Base-by-base conservation (phyloP, 2,888 invertebrate species). In the Pantelozetes paolii region DNA sequence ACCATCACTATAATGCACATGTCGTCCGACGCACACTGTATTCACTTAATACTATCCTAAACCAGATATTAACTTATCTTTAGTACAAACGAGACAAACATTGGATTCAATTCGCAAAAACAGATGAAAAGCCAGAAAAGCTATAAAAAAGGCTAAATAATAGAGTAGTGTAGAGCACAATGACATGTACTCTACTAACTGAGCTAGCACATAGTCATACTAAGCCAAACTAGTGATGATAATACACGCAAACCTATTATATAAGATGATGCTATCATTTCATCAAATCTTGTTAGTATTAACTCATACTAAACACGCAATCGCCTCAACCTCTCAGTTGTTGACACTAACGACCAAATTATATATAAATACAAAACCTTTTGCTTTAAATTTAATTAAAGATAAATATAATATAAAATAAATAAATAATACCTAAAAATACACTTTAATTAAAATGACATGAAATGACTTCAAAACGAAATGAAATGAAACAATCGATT, bases 1-100 rank as follows among this genome's bases (percentile, higher is more conserved):
- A 64, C 64, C 64, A 64, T 64, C 20, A 64, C 64, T 64, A 64
- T 64, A 36, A 36, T 36, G 64, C 64, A 64, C 64, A 64, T 64
- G 64, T 64, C 64, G 64, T 64, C 64, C 64, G 13, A 64, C 20
- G 20, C 15, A 15, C 32, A 62, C 64, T 64, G 30, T 64, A 18
- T n/a, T 64, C 20, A 36, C 64, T 64, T 64, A 40, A 32, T 64
- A 40, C 40, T 36, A 8, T 30, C 30, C 36, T 64, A 64, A 64
- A 64, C 64, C 40, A 36, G 64, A 64, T 64, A 64, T 64, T 64
- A 64, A 64, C 64, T 64, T 64, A 64, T 64, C 64, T 36, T 9
- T 30, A 36, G 26, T 32, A 40, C 40, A 64, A 40, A 59, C 40
- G 36, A 64, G 36, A 64, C 32, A 40, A 36, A 64, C 20, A 64